Evolutionary conservation across 2,888 invertebrate species (phyloP), one percentile per base, ranked within the genome.

Genomic region (Heterodera filipjevi): DNA sequence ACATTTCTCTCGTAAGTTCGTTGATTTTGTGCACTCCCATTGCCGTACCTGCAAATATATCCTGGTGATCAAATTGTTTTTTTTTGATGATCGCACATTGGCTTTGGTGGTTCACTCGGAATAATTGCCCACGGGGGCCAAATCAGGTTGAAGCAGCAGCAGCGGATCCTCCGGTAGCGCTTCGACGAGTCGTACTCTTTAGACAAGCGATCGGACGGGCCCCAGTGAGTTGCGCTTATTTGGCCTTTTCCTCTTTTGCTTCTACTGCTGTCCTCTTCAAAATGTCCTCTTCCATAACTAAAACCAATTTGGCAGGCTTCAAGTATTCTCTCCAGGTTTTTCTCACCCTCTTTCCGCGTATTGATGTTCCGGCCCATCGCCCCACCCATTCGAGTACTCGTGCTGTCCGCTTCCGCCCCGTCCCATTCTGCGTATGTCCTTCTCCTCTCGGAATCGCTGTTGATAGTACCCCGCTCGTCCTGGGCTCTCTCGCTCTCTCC

Each of bases 61-160:
- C 5, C 6, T 19, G 6, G 1, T 19, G 53, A 53, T 53, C 19
- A 53, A 53, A 19, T 53, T 19, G 19, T 6, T 19, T 53, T 53
- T 53, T 53, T 53, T 19, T 16, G 27, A 6, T n/a, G 27, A 59
- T 59, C 39, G 33, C 77, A 82, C 53, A 81, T 81, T 27, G 82
- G 82, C 66, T 78, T 79, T 0, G 82, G 83, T 1, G 84, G 84
- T 66, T 73, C 80, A 66, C 73, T 77, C 14, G 77, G 79, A 66
- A 85, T 82, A 72, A 78, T 79, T 16, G 78, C 79, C 81, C 82
- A 86, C 27, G 85, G 85, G 8, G 85, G 85, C 85, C 85, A 85
- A 19, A 81, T 80, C 81, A 86, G 83, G n/a, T 79, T 78, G 72
- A 83, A 80, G 75, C 86, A 86, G 73, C 86, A 84, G 76, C 81